Evolutionary conservation across 2,113 vertebrate genomes (phyloP).

Genomic region (Mixornis gularis): DNA sequence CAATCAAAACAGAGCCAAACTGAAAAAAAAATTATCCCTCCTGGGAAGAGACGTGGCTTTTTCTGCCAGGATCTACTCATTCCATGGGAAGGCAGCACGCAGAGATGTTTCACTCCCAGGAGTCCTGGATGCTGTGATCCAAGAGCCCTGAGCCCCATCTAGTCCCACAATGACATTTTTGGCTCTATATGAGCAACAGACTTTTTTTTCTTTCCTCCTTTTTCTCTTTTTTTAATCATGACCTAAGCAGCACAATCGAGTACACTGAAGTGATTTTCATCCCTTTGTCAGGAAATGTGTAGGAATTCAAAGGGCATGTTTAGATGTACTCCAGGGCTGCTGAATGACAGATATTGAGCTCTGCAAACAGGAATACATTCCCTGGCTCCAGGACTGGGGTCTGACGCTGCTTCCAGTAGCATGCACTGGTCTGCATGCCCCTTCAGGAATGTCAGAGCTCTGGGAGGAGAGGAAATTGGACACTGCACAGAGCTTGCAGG

Average conservation of each 20-base stretch:
- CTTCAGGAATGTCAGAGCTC: background rate
- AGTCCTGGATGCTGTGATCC: background rate
- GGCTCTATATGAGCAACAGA: background rate
- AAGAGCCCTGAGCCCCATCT: background rate
- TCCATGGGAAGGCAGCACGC: background rate
- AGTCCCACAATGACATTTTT: background rate
- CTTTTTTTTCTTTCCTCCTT: background rate
- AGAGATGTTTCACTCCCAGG: background rate
- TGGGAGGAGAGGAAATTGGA: background rate
- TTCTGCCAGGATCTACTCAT: background rate
- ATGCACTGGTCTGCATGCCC: background rate
- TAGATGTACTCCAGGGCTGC: background rate
- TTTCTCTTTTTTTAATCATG: background rate
- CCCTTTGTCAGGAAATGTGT: background rate
- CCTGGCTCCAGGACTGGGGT: background rate
- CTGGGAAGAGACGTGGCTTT: background rate
- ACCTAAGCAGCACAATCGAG: background rate
- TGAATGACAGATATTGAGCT: slow-evolving; percentile 29
- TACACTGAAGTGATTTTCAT: slow-evolving; percentile 16
- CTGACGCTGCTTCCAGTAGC: background rate
- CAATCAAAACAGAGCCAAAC: background rate
- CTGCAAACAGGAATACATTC: background rate
- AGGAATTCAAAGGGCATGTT: slow-evolving; percentile 26
- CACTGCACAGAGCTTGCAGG: background rate
- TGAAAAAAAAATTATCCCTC: background rate